phyloP scores from a whole-genome alignment of 1,140 invertebrate species.

The Meloidogyne hapla region DNA sequence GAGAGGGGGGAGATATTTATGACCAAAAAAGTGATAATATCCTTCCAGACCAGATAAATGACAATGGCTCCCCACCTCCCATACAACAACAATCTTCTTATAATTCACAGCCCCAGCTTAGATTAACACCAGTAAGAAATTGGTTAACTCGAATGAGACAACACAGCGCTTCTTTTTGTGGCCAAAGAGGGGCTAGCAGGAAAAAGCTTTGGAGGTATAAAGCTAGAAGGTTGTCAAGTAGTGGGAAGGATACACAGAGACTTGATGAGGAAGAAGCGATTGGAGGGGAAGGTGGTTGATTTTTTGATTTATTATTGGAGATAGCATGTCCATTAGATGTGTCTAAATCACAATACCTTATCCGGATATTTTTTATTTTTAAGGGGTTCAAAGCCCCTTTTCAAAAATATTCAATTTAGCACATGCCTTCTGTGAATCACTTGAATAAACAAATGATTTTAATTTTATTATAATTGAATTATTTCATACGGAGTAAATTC shows the following conservation, averaged over 20 bases:
- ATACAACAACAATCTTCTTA: neutral
- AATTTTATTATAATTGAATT: too few relatives aligned
- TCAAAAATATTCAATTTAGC: too few relatives aligned
- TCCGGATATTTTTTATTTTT: too few relatives aligned
- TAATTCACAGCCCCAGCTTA: neutral
- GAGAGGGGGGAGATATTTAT: neutral
- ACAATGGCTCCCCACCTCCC: neutral
- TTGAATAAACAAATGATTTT: too few relatives aligned
- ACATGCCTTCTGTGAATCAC: too few relatives aligned
- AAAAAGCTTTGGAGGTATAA: neutral
- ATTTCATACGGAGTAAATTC: too few relatives aligned
- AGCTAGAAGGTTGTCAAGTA: neutral
- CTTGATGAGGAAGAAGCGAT: neutral
- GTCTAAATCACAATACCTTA: too few relatives aligned
- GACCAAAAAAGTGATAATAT: slow-evolving; percentile 9
- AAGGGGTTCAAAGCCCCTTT: too few relatives aligned
- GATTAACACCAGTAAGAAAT: neutral
- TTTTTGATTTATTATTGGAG: too few relatives aligned
- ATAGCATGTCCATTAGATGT: too few relatives aligned
- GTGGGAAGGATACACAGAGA: neutral
- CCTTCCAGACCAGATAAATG: slow-evolving; percentile 15
- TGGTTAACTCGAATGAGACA: neutral
- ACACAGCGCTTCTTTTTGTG: slow-evolving; percentile 1
- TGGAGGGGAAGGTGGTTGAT: neutral
- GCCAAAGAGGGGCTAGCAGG: neutral